Evolutionary conservation across 2,797 vertebrate genomes (phyloP).

Genomic region (Poeciliopsis paucimaculata): DNA sequence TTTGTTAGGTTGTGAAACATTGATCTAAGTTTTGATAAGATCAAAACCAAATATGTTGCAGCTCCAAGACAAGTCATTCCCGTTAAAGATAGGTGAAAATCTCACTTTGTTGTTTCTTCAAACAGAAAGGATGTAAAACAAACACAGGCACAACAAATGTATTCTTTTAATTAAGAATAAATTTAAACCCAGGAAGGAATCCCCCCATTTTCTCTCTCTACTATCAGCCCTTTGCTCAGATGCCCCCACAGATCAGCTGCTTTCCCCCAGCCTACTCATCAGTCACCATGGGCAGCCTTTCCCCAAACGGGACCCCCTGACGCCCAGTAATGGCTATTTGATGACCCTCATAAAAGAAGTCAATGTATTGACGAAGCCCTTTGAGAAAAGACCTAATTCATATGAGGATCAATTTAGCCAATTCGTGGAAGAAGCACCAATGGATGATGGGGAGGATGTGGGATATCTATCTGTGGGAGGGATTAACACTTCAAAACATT

Average conservation of each 20-base stretch:
- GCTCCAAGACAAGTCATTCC: neutral
- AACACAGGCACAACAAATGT: constrained; percentile 40
- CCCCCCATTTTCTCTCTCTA: constrained; percentile 9
- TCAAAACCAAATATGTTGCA: constrained; percentile 4
- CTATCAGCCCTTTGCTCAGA: constrained; percentile 50
- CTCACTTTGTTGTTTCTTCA: neutral
- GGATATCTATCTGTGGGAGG: constrained; percentile 20
- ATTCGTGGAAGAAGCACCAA: constrained; percentile 80
- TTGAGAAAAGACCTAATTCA: constrained; percentile 85
- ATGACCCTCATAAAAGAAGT: constrained; percentile 96
- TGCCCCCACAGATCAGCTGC: constrained; percentile 62
- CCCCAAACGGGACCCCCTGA: constrained; percentile 78
- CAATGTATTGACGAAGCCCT: constrained; percentile 93
- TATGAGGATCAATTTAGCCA: constrained; percentile 90
- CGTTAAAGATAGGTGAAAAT: neutral
- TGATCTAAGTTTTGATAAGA: constrained; percentile 16
- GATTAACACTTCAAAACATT: constrained; percentile 60
- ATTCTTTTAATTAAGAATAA: constrained; percentile 64
- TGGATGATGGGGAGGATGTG: constrained; percentile 11
- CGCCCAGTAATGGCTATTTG: constrained; percentile 93
- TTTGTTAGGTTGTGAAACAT: neutral
- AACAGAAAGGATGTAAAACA: constrained; percentile 12
- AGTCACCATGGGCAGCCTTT: constrained; percentile 80
- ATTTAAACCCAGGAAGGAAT: constrained; percentile 62
- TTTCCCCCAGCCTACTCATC: constrained; percentile 75